A percentile compares a stretch with the other conserved stretches of the same genome.
phyloP scores from a whole-genome alignment of 2,797 vertebrate genomes.

The Galago senegalensis region DNA sequence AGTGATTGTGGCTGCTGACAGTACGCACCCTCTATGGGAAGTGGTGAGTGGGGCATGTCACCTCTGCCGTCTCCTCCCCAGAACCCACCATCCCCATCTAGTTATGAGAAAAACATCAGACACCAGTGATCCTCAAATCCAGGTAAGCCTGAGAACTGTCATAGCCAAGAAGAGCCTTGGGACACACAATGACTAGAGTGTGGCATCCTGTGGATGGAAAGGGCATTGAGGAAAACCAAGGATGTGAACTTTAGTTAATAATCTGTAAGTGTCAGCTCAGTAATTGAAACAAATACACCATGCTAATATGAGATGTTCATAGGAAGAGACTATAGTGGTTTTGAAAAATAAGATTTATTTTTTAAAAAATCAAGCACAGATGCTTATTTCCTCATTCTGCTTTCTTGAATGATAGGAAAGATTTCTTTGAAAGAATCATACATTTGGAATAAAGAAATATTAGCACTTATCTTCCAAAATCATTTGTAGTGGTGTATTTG shows the following conservation, averaged over 20 bases:
- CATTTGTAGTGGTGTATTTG: neutral
- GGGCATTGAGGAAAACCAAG: neutral
- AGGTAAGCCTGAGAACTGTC: no score
- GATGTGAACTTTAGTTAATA: neutral
- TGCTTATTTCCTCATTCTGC: neutral
- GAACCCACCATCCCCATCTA: neutral
- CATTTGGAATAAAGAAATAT: neutral
- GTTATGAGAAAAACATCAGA: neutral
- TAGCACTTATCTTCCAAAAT: neutral
- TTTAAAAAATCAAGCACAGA: neutral
- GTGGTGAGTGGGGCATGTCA: fast-evolving
- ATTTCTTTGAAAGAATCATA: neutral
- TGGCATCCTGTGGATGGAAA: neutral
- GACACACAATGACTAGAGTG: fast-evolving
- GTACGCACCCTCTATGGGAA: neutral
- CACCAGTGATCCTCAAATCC: neutral
- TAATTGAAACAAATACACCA: neutral
- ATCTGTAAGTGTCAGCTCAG: neutral
- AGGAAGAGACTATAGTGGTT: neutral
- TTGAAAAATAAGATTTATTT: neutral
- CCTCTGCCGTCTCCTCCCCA: neutral
- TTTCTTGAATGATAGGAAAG: neutral
- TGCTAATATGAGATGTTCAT: neutral
- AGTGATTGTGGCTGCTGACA: fast-evolving
- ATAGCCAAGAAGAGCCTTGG: neutral